Evolutionary conservation across 2,888 invertebrate species (phyloP), one percentile per base, ranked within the genome.

Genomic region (Spodoptera littoralis): DNA sequence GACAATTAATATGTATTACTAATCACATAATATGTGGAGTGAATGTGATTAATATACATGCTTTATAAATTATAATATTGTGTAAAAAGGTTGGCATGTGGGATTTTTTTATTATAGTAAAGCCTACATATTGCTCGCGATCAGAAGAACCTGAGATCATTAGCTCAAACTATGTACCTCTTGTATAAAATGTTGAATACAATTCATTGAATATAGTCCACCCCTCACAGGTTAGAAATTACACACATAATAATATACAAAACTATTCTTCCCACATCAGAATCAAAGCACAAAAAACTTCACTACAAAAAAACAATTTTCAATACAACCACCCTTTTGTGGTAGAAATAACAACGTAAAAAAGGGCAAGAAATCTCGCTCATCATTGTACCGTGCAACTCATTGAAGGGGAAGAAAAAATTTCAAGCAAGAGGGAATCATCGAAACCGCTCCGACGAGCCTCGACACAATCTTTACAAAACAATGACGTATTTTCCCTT

Each of bases 351-450:
- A 66, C 70, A 74, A 61, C 46, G 61, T 11, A 18, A 5, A 24
- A 46, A 51, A 50, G 45, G n/a, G 45, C 41, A 45, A 54, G 9
- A 53, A 60, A 57, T 57, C 44, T 48, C 49, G 30, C 56, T 62
- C 43, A 57, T 76, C 73, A 52, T 58, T 65, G 49, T 60, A 59
- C 60, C 24, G 42, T 60, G 55, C 61, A 65, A 69, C 55, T 76
- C 65, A 60, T 52, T 69, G 41, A 51, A 60, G 42, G 45, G 5
- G 45, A 65, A 66, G 42, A 59, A 69, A 61, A 54, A 65, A 44
- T 50, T 69, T 18, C 24, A 24, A 24, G 11, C 43, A 36, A 36
- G 43, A 47, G 56, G 27, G 53, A 55, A 65, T 65, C 62, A 75
- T 70, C 47, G 49, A 52, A 65, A 55, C 45, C 30, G n/a, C 46